Percentiles rank a stretch among this genome's conserved stretches.
Evolutionary conservation across 2,888 invertebrate genomes (phyloP).

Genomic region (Drosophila pseudotalamancana): DNA sequence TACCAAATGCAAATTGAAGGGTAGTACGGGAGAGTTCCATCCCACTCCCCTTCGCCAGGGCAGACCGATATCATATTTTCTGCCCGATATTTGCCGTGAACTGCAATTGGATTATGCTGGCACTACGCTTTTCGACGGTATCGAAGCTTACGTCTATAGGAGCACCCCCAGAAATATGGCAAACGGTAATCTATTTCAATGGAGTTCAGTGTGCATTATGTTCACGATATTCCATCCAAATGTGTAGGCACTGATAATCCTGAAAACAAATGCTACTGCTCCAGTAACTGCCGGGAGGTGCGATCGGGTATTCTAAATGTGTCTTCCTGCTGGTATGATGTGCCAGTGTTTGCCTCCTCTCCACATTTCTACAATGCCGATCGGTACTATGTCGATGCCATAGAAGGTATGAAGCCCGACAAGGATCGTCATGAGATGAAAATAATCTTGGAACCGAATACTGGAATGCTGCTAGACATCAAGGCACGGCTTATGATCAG

Average conservation of each 20-base stretch:
- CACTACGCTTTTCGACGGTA: slow-evolving; percentile 86
- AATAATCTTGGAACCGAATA: slow-evolving; percentile 89
- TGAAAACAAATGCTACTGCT: slow-evolving; percentile 89
- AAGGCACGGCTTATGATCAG: slow-evolving; percentile 91
- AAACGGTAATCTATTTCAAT: slow-evolving; percentile 85
- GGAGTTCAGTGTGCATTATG: not conserved
- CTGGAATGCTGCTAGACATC: slow-evolving; percentile 90
- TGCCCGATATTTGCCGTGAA: slow-evolving; percentile 90
- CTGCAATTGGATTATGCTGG: slow-evolving; percentile 87
- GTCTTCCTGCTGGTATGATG: slow-evolving; percentile 90
- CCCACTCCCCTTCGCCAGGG: slow-evolving; percentile 87
- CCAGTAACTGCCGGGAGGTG: slow-evolving; percentile 86
- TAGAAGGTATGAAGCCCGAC: slow-evolving; percentile 89
- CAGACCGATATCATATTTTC: slow-evolving; percentile 87
- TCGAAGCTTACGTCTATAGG: slow-evolving; percentile 88
- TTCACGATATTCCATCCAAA: not conserved
- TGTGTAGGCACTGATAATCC: slow-evolving; percentile 86
- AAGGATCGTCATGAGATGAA: slow-evolving; percentile 89
- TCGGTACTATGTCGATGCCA: slow-evolving; percentile 86
- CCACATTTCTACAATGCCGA: slow-evolving; percentile 94
- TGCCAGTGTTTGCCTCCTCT: slow-evolving; percentile 92
- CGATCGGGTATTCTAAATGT: slow-evolving; percentile 90
- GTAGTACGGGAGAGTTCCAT: slow-evolving; percentile 92
- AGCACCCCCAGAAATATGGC: slow-evolving; percentile 88
- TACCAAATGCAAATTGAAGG: slow-evolving; percentile 87